Percentiles rank a stretch among this genome's conserved stretches.
These are phyloP conservation scores for Micronycteris hirsuta DNA, from an alignment of 2,113 vertebrate genomes.

Conservation along the genomic window DNA sequence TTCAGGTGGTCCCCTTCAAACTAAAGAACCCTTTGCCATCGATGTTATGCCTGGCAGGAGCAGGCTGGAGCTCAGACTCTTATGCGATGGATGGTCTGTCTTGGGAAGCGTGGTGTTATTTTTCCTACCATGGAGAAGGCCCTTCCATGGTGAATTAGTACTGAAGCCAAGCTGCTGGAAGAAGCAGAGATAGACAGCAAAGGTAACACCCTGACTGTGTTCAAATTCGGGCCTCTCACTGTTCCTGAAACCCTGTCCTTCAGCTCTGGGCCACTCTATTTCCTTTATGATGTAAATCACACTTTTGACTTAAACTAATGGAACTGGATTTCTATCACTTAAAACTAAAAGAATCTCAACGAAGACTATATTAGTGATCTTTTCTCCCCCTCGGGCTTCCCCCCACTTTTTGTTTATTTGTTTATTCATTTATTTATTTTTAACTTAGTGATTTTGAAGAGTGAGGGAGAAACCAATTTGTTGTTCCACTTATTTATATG, in stretches of 20 bases:
- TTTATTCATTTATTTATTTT: not conserved
- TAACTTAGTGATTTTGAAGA: not conserved
- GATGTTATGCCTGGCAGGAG: not conserved
- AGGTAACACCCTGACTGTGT: not conserved
- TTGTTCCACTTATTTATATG: no score
- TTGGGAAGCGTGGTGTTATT: not conserved
- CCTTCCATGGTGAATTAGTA: not conserved
- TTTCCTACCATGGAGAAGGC: not conserved
- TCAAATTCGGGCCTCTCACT: not conserved
- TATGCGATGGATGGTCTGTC: not conserved
- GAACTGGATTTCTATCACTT: not conserved
- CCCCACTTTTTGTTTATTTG: not conserved
- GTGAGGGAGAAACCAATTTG: not conserved
- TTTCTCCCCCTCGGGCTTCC: not conserved
- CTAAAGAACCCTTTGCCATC: not conserved
- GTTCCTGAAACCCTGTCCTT: not conserved
- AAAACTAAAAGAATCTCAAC: not conserved
- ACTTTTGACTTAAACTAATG: not conserved
- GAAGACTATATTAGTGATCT: not conserved
- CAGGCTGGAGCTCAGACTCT: not conserved
- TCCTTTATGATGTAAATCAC: conserved; percentile 9
- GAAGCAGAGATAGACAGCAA: not conserved
- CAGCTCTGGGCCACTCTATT: not conserved
- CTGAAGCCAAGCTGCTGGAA: not conserved
- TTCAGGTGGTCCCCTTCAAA: not conserved